Conservation (phyloP, 1,140 invertebrate genomes). For the Tetraneura akinire region DNA sequence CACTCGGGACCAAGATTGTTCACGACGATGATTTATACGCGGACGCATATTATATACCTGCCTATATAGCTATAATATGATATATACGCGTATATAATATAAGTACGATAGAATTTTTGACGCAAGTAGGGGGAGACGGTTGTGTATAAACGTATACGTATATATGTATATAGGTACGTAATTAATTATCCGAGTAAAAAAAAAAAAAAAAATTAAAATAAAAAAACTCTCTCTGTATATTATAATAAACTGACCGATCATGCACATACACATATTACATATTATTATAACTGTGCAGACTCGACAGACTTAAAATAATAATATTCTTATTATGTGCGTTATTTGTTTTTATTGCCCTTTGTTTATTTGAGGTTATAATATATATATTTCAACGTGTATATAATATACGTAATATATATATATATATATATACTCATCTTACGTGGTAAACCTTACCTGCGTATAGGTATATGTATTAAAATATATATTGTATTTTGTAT, state of each 20-base stretch:
- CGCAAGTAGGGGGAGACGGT: background rate
- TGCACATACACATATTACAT: background rate
- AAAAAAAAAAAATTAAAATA: slow-evolving; percentile 37
- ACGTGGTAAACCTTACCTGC: too few relatives aligned
- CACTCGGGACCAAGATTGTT: slow-evolving; percentile 21
- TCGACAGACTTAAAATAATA: background rate
- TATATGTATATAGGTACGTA: background rate
- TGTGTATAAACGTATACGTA: too few relatives aligned
- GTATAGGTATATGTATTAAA: too few relatives aligned
- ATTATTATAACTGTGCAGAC: too few relatives aligned
- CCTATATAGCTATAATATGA: too few relatives aligned
- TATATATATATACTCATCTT: too few relatives aligned
- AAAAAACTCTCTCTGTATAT: background rate
- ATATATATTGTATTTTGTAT: too few relatives aligned
- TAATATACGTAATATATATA: too few relatives aligned
- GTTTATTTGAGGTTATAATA: background rate
- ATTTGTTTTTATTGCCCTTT: slow-evolving; percentile 39
- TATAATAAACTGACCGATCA: too few relatives aligned
- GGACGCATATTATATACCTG: background rate
- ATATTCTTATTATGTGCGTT: background rate
- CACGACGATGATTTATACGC: slow-evolving; percentile 45
- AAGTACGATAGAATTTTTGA: slow-evolving; percentile 5
- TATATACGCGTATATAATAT: background rate
- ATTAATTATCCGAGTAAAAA: slow-evolving; percentile 44
- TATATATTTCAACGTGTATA: too few relatives aligned